phyloP scores from a whole-genome alignment of 2,113 vertebrate genomes.

The Saccopteryx leptura region DNA sequence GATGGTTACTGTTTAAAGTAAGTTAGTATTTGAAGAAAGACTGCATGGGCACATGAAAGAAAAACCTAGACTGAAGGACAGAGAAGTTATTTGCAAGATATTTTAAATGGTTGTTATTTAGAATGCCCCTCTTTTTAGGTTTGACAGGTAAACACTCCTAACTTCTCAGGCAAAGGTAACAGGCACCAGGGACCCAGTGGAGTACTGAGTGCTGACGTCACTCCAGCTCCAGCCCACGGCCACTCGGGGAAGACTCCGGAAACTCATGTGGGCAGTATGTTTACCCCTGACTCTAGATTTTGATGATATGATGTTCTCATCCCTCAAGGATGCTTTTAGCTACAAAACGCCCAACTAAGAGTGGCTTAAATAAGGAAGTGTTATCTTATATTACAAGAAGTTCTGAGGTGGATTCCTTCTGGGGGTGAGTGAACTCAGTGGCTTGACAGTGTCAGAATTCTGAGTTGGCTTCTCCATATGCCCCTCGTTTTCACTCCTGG shows the following conservation, averaged over 20 bases:
- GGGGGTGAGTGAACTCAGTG: background rate
- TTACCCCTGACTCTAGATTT: background rate
- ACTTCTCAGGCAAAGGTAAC: background rate
- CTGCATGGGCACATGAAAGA: background rate
- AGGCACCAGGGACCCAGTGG: background rate
- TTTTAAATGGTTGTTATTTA: conserved; percentile 15
- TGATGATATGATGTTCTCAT: background rate
- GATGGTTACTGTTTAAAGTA: background rate
- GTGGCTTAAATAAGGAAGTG: background rate
- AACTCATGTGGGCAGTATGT: background rate
- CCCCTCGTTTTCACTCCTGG: background rate
- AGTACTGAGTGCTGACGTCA: background rate
- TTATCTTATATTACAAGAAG: background rate
- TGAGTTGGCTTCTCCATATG: background rate
- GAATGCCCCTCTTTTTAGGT: background rate
- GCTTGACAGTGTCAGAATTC: background rate
- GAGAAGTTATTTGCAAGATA: conserved; percentile 19
- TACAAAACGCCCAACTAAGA: background rate
- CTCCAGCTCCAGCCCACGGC: background rate
- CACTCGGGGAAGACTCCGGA: background rate
- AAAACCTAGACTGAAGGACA: background rate
- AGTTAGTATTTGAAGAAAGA: background rate
- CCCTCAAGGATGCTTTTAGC: background rate
- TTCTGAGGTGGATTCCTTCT: background rate
- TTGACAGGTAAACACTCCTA: background rate